These are phyloP conservation scores for Drosophila nasuta DNA, from an alignment of 1,140 invertebrate species.

Conservation along the genomic window DNA sequence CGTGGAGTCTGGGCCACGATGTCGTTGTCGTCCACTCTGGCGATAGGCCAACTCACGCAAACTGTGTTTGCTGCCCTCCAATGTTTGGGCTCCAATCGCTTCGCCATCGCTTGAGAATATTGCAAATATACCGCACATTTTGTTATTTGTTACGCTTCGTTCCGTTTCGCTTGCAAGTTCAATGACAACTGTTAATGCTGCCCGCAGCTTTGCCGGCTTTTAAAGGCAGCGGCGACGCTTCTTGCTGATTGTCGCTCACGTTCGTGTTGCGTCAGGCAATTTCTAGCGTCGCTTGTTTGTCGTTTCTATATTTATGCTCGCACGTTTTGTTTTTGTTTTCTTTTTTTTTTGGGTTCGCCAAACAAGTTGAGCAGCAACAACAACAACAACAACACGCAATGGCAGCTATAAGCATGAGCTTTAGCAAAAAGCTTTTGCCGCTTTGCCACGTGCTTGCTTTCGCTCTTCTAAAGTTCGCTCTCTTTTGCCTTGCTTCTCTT, in stretches of 20 bases:
- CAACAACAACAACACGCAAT: neutral
- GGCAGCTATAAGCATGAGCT: neutral
- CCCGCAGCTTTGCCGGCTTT: constrained; percentile 1
- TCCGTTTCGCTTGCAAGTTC: constrained; percentile 12
- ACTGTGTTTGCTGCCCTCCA: constrained; percentile 56
- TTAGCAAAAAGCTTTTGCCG: constrained; percentile 5
- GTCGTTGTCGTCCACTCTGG: constrained; percentile 81
- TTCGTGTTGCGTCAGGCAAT: constrained; percentile 45
- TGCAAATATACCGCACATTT: constrained; percentile 84
- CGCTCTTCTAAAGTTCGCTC: neutral
- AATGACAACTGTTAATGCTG: constrained; percentile 21
- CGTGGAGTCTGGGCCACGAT: constrained; percentile 83
- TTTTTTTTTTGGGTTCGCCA: neutral
- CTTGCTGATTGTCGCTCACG: constrained; percentile 15
- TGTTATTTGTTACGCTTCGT: neutral
- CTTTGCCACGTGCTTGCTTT: constrained; percentile 6
- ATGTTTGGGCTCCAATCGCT: constrained; percentile 47
- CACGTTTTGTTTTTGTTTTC: constrained; percentile 4
- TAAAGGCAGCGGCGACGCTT: neutral
- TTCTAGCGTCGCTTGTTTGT: constrained; percentile 10
- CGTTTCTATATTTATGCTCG: constrained; percentile 1
- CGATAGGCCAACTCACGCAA: constrained; percentile 78
- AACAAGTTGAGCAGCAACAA: neutral
- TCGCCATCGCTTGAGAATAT: constrained; percentile 74
- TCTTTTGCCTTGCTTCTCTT: neutral